Base-by-base conservation (phyloP, 2,797 vertebrate species). In the Sebastes hubbsi region DNA sequence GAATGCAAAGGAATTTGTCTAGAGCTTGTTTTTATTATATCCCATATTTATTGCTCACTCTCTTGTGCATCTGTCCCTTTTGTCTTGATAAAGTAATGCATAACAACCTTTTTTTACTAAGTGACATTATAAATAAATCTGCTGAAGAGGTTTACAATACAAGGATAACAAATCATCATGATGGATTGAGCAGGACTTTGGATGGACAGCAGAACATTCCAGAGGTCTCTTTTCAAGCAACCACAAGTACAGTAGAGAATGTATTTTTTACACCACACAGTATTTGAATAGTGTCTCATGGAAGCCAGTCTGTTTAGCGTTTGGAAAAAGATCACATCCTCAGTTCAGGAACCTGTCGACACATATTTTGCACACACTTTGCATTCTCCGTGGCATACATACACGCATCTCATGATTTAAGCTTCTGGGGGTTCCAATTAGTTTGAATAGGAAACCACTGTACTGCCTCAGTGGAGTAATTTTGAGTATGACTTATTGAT, bases 401-500 rank as follows among this genome's bases (percentile, higher is more conserved):
- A 10, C 10, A 20, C 4, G 60, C 22, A 70, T 4, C 12, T 71
- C 30, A 34, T 8, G 0, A 69, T 85, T n/a, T 36, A 38, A 0
- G 20, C 46, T 71, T 54, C 55, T 66, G 46, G 60, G 65, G 38
- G 74, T 82, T 77, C 32, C 32, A 62, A 71, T 78, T 71, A 75
- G 22, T 76, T 67, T 69, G 6, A 67, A 49, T 32, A 25, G 30
- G 24, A 71, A 82, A n/a, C 52, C 27, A 70, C 30, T 63, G 63
- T 27, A 60, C 62, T 1, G 3, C 34, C 18, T 46, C 38, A 12
- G 0, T 80, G n/a, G 71, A 24, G 61, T 66, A 27, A 3, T 65
- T 54, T 61, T 72, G 20, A 72, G 64, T 18, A 14, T 18, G 46
- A 36, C 2, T 8, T 80, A 87, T 83, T 89, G 87, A 89, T 84